phyloP scores from a whole-genome alignment of 1,140 invertebrate genomes.

The Heliconius hewitsoni region DNA sequence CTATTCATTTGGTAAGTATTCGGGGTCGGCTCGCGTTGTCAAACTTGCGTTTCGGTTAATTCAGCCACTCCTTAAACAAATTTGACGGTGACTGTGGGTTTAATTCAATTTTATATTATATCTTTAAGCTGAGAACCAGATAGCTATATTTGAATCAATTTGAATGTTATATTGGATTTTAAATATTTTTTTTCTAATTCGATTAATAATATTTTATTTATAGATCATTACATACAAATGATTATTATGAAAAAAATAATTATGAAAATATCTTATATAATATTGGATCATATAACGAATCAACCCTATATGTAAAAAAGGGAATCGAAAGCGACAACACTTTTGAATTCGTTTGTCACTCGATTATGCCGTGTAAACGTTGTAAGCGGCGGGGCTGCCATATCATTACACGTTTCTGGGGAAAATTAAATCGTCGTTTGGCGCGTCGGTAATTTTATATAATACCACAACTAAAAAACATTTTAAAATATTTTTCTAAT shows the following conservation, averaged over 20 bases:
- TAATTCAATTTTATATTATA: conserved; percentile 13
- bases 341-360: conserved; percentile 74
- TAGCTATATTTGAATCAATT: background rate
- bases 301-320: conserved; percentile 31
- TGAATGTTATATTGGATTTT: background rate
- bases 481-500: conserved; percentile 55
- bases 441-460: conserved; percentile 60
- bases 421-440: conserved; percentile 74
- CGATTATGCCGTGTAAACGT: conserved; percentile 68
- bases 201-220: too few relatives aligned
- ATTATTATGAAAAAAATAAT: too few relatives aligned
- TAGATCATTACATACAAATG: too few relatives aligned
- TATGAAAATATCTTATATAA: too few relatives aligned
- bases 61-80: conserved; percentile 50
- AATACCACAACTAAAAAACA: conserved; percentile 28
- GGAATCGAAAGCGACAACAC: conserved; percentile 49
- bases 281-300: conserved; percentile 5
- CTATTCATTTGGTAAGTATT: conserved; percentile 80
- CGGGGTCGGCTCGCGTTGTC: conserved; percentile 68
- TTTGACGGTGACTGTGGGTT: conserved; percentile 29
- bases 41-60: conserved; percentile 68
- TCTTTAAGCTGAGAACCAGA: background rate
- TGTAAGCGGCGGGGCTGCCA: conserved; percentile 53
- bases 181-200: too few relatives aligned
- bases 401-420: conserved; percentile 66